Base-by-base conservation (phyloP, 1,140 invertebrate genomes). In the Nasonia vitripennis region DNA sequence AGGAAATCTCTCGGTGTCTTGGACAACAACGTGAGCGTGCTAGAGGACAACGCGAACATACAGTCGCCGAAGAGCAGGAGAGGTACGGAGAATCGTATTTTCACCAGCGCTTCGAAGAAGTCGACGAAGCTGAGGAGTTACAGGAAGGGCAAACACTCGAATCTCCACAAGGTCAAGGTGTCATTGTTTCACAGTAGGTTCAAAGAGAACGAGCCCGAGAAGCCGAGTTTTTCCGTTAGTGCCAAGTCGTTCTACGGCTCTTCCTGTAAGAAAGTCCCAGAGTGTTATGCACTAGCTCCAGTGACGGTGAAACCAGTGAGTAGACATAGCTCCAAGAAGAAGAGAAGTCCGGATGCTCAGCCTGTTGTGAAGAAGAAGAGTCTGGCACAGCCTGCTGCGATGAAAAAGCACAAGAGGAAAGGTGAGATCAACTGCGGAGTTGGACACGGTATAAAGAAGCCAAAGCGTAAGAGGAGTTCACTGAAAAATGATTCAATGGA, bases 391-490 rank as follows among this genome's bases (percentile, higher is more conserved):
- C 1, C 27, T 27, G 17, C 73, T 34, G 23, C 70, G 31, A 75
- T 45, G 14, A 78, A 78, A 14, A 78, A 78, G 17, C n/a, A 67
- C 12, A 55, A 62, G 3, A 55, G 4, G 10, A 34, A n/a, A 34
- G 78, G 78, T 12, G 78, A 70, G 10, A 80, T 80, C 6, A 80
- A 80, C 31, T n/a, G 62, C 45, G 78, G 78, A n/a, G 78, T 80
- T 9, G 37, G 37, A 37, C 78, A 80, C 17, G 78, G 78, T 70
- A 80, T 80, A 11, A 80, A 80, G 14, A 80, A 23, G n/a, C 78
- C 34, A 11, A 80, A 80, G n/a, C 17, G 5, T 45, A 80, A 80
- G 12, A 70, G 34, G 1, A 70, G 23, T 41, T 70, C 31, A 4
- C 17, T 27, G 27, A 80, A 80, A 20, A 80, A 80, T 80, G 20